A percentile compares a stretch with the other conserved stretches of the same genome.
These are phyloP conservation scores for Zaprionus lachaisei DNA, from an alignment of 1,140 invertebrate genomes.

Conservation along the genomic window DNA sequence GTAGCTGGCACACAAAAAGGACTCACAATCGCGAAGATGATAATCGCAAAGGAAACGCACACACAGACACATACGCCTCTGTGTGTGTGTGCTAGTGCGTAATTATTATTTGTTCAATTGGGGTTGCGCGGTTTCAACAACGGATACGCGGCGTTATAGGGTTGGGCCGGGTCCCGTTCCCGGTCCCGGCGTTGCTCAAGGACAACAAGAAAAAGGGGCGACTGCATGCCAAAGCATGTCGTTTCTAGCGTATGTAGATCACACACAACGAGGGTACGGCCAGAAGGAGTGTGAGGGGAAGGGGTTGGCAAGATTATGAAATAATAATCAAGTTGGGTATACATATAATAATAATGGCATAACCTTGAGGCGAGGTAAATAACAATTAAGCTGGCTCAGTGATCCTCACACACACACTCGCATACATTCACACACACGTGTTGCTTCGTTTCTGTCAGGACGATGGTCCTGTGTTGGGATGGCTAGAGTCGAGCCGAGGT, in stretches of 20 bases:
- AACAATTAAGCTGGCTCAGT: conserved; percentile 66
- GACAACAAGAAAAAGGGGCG: conserved; percentile 49
- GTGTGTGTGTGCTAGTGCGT: conserved; percentile 38
- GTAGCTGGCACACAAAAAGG: conserved; percentile 24
- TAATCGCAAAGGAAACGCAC: conserved; percentile 43
- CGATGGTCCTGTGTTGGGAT: conserved; percentile 39
- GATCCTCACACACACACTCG: conserved; percentile 35
- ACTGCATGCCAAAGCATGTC: conserved; percentile 64
- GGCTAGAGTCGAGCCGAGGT: not conserved
- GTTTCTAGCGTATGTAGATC: conserved; percentile 56
- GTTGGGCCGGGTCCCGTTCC: conserved; percentile 30
- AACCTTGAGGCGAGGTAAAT: conserved; percentile 77
- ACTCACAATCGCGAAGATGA: conserved; percentile 25
- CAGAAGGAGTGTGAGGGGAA: not conserved
- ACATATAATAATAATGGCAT: conserved; percentile 65
- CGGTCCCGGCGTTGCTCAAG: conserved; percentile 45
- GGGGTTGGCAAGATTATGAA: conserved; percentile 65
- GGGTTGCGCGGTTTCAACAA: conserved; percentile 66
- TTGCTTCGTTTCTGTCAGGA: conserved; percentile 58
- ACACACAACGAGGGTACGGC: conserved; percentile 22
- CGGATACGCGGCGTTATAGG: conserved; percentile 45
- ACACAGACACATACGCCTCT: not conserved
- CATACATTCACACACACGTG: conserved; percentile 54
- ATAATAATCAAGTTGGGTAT: conserved; percentile 74
- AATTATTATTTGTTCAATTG: conserved; percentile 65